Evolutionary conservation across 2,888 invertebrate genomes (phyloP).

Genomic region (Hydrotaea diabolus): DNA sequence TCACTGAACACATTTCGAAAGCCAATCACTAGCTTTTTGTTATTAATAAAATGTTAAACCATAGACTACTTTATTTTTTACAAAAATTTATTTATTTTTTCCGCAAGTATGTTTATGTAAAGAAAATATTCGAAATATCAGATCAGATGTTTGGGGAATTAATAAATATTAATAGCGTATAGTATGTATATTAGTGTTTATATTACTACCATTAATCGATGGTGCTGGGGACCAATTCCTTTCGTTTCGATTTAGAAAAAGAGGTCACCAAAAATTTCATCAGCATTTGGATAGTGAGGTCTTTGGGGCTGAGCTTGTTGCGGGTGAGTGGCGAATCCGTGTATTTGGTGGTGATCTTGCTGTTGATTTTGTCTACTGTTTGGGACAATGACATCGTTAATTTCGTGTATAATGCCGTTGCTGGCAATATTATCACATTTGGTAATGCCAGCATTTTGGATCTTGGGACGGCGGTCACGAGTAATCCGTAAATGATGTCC

Average conservation of each 20-base stretch:
- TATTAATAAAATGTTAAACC: too few relatives aligned
- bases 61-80: constrained; percentile 2
- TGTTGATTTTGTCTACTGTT: constrained; percentile 70
- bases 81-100: constrained; percentile 38
- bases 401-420: constrained; percentile 80
- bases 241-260: constrained; percentile 71
- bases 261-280: constrained; percentile 70
- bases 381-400: constrained; percentile 79
- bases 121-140: constrained; percentile 53
- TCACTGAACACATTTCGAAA: too few relatives aligned
- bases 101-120: constrained; percentile 41
- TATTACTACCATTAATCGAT: constrained; percentile 1
- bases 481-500: constrained; percentile 78
- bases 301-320: constrained; percentile 59
- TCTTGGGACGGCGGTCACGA: constrained; percentile 80
- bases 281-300: constrained; percentile 56
- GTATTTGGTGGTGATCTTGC: constrained; percentile 39
- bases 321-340: constrained; percentile 57
- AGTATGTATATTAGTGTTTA: background rate
- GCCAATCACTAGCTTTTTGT: too few relatives aligned
- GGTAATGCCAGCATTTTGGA: constrained; percentile 80
- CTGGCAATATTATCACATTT: constrained; percentile 80
- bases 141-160: constrained; percentile 37
- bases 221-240: background rate
- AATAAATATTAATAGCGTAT: constrained; percentile 45